Percentiles rank a stretch among this genome's conserved stretches.
Conservation (phyloP, 2,888 invertebrate species). For the Amaurobius ferox region DNA sequence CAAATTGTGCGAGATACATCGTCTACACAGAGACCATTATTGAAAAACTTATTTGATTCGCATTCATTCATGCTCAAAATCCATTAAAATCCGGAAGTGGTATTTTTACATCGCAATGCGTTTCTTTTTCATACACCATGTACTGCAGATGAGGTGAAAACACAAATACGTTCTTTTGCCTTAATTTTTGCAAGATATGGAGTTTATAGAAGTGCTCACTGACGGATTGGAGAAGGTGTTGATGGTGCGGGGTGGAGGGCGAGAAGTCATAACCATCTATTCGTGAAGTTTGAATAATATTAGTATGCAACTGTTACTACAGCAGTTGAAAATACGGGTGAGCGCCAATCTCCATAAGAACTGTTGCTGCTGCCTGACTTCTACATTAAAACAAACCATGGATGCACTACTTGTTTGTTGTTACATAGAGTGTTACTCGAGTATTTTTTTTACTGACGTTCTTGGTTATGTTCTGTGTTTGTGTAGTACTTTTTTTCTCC, state of each 20-base stretch:
- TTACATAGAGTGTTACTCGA: conserved; percentile 33
- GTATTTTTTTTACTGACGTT: conserved; percentile 10
- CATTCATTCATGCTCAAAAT: too few relatives aligned
- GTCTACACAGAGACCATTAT: too few relatives aligned
- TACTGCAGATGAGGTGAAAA: too few relatives aligned
- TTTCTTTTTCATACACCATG: too few relatives aligned
- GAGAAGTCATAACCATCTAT: conserved; percentile 99
- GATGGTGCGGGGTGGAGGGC: conserved; percentile 97
- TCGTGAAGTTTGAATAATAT: conserved; percentile 82
- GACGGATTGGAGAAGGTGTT: conserved; percentile 97
- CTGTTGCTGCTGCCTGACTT: conserved; percentile 46
- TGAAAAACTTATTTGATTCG: too few relatives aligned
- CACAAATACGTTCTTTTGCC: too few relatives aligned
- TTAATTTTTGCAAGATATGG: conserved; percentile 86
- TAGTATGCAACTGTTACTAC: conserved; percentile 30
- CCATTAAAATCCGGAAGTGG: too few relatives aligned
- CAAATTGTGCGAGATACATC: too few relatives aligned
- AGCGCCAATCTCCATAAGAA: conserved; percentile 27
- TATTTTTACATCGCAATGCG: too few relatives aligned
- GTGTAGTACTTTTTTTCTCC: conserved; percentile 15
- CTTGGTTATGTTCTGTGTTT: conserved; percentile 1
- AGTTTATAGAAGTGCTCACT: conserved; percentile 98
- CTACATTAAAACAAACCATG: conserved; percentile 39
- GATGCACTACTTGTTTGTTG: conserved; percentile 61
- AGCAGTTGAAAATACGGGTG: conserved; percentile 59